Conservation (phyloP, 2,797 vertebrate genomes). For the Loriculus beryllinus region DNA sequence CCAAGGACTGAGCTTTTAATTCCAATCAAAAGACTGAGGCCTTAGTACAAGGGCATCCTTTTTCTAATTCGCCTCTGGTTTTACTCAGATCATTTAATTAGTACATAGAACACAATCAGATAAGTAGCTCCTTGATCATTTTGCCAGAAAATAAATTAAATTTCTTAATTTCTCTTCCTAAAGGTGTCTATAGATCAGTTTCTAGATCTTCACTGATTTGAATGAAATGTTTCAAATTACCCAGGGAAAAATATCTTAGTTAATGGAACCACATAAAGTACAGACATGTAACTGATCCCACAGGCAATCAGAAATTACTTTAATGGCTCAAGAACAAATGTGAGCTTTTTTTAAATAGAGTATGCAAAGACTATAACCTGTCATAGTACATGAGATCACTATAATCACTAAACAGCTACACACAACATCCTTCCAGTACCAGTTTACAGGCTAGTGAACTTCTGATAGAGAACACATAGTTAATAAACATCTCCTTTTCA, state of each 20-base stretch:
- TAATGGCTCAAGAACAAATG: neutral
- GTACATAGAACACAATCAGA: neutral
- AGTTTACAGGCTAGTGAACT: neutral
- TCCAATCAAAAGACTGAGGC: neutral
- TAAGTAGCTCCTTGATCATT: neutral
- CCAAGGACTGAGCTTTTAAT: neutral
- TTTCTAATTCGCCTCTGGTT: neutral
- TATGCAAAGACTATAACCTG: neutral
- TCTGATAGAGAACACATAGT: neutral
- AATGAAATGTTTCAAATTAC: neutral
- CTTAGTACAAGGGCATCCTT: neutral
- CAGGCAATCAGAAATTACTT: neutral
- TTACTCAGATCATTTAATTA: neutral
- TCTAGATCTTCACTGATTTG: neutral
- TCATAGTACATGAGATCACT: neutral
- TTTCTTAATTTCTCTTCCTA: neutral
- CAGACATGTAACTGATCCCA: neutral
- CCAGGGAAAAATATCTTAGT: neutral
- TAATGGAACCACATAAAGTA: neutral
- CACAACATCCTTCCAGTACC: rapidly evolving
- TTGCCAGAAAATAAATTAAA: neutral
- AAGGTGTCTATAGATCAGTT: neutral
- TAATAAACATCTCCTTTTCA: neutral
- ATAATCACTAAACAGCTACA: neutral
- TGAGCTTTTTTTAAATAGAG: neutral